Evolutionary conservation across 2,113 vertebrate genomes (phyloP), one percentile per base, ranked within the genome.

Genomic region (Urocitellus parryii): DNA sequence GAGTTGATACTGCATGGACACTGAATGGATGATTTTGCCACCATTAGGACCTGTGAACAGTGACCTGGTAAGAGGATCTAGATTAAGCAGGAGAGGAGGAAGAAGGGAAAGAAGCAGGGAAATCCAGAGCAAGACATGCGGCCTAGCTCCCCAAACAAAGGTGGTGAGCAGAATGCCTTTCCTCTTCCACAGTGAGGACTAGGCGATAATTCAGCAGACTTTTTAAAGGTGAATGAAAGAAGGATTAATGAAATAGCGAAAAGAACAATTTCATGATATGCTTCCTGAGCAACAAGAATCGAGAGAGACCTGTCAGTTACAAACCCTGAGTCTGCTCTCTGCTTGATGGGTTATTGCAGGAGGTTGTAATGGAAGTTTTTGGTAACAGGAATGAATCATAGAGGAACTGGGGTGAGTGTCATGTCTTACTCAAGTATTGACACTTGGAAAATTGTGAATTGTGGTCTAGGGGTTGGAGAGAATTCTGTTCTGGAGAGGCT

Each of bases 21-120:
- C n/a, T 0, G 1, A 67, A 16, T 10, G 7, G 14, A 20, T 37
- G 29, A 25, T 7, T 22, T 67, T 67, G 5, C 17, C 63, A 29
- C 27, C 8, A 25, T 80, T 25, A 70, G 20, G 17, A 39, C 39
- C 42, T 61, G 9, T 0, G 32, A 34, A 9, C 84, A 78, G n/a
- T 6, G 17, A 32, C 20, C 74, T 29, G 29, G 2, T 7, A 4
- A 79, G 39, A 56, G 63, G 25, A 11, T 70, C 58, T 25, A 5
- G 5, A 12, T 61, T 18, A 58, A 72, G 63, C 27, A 4, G 14
- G 24, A 67, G 6, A 11, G 29, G 29, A 70, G 8, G 42, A 68
- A 16, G 67, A 92, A 27, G 56, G 45, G 34, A 34, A 14, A 79
- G 63, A 29, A 42, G 16, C 3, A 16, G 0, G 34, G 81, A 68